phyloP scores from a whole-genome alignment of 1,140 invertebrate genomes.

The Drosophila burlai region DNA sequence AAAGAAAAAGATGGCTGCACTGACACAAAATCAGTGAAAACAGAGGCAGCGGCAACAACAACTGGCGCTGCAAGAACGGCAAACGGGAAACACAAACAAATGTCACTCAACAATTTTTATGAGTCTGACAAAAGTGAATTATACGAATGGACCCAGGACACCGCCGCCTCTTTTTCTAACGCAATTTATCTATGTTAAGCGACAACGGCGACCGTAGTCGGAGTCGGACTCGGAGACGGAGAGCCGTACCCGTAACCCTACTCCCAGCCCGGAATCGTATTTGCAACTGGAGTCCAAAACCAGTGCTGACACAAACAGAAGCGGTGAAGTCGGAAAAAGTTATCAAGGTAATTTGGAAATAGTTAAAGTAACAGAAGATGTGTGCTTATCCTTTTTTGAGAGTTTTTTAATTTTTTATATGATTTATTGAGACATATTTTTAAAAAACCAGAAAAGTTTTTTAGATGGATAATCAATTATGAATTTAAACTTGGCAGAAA shows the following conservation, averaged over 20 bases:
- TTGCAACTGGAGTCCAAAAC: conserved; percentile 1
- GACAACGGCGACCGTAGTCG: conserved; percentile 54
- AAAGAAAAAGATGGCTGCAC: conserved; percentile 80
- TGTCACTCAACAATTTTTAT: conserved; percentile 84
- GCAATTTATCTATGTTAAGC: conserved; percentile 82
- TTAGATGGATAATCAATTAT: too few relatives aligned
- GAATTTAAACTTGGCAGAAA: too few relatives aligned
- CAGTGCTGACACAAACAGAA: conserved; percentile 14
- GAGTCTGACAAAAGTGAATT: conserved; percentile 84
- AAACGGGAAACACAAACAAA: conserved; percentile 82
- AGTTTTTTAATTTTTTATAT: too few relatives aligned
- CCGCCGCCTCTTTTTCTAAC: conserved; percentile 81
- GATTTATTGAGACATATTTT: not conserved
- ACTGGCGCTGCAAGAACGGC: conserved; percentile 51
- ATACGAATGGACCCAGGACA: conserved; percentile 80
- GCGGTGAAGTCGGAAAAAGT: not conserved
- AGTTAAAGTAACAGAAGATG: not conserved
- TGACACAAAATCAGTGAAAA: conserved; percentile 77
- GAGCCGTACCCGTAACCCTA: conserved; percentile 14
- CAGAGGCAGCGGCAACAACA: conserved; percentile 40
- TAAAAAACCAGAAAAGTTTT: too few relatives aligned
- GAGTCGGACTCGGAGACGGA: conserved; percentile 5
- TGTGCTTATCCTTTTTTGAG: too few relatives aligned
- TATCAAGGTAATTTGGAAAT: not conserved
- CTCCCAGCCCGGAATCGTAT: conserved; percentile 4